phyloP scores from a whole-genome alignment of 1,140 invertebrate genomes.

The Chrysomallon squamiferum region DNA sequence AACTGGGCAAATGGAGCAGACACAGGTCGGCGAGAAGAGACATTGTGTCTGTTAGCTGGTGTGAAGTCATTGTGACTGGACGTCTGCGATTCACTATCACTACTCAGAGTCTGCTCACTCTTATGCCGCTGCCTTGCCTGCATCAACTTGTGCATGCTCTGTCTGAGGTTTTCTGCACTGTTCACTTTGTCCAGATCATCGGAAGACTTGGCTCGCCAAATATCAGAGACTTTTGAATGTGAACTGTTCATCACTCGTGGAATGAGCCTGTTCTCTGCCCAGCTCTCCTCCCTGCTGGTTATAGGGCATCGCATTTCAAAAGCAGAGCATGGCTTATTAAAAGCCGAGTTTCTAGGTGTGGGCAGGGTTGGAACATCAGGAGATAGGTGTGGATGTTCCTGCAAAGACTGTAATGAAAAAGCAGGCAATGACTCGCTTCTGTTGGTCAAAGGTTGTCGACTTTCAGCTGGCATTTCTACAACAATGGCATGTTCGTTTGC shows the following conservation, averaged over 20 bases:
- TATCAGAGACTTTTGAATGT: slow-evolving; percentile 4
- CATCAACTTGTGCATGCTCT: slow-evolving; percentile 58
- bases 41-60: neutral
- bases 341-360: slow-evolving; percentile 12
- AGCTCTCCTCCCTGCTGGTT: slow-evolving; percentile 40
- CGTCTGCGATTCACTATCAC: slow-evolving; percentile 48
- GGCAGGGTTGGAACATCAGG: slow-evolving; percentile 24
- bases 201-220: slow-evolving; percentile 11
- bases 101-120: slow-evolving; percentile 28
- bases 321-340: slow-evolving; percentile 18
- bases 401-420: neutral
- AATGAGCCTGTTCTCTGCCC: slow-evolving; percentile 36
- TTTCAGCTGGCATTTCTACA: slow-evolving; percentile 71
- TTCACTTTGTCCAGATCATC: slow-evolving; percentile 30
- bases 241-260: slow-evolving; percentile 46
- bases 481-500: slow-evolving; percentile 74
- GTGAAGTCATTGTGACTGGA: slow-evolving; percentile 6
- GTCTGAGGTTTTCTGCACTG: slow-evolving; percentile 47
- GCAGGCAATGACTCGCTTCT: neutral
- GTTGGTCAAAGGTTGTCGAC: neutral
- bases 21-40: slow-evolving; percentile 28
- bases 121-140: slow-evolving; percentile 45
- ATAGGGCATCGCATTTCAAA: slow-evolving; percentile 24
- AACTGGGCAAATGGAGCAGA: slow-evolving; percentile 38
- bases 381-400: slow-evolving; percentile 22